Conservation (phyloP, 2,797 vertebrate species). For the Anguilla obscura region DNA sequence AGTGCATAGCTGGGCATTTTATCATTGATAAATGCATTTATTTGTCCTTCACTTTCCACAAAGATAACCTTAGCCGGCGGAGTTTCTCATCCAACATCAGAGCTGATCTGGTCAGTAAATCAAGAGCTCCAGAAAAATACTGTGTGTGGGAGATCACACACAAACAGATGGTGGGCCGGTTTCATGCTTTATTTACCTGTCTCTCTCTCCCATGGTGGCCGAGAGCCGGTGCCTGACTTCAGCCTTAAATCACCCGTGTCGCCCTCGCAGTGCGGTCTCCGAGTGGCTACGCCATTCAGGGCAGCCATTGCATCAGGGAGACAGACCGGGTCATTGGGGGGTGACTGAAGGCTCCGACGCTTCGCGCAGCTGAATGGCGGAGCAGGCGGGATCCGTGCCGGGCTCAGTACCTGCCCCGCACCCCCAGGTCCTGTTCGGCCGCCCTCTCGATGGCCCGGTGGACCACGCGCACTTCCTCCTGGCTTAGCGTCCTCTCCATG, state of each 20-base stretch:
- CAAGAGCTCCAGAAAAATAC: background rate
- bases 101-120: slow-evolving; percentile 3
- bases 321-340: background rate
- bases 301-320: background rate
- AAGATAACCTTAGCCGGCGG: slow-evolving; percentile 1
- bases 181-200: slow-evolving; percentile 20
- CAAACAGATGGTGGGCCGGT: background rate
- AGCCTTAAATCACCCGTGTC: slow-evolving; percentile 48
- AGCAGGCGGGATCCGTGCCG: background rate
- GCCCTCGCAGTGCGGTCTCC: slow-evolving; percentile 14
- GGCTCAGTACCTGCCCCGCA: slow-evolving; percentile 82
- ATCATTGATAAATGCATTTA: slow-evolving; percentile 20
- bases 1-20: background rate
- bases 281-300: background rate
- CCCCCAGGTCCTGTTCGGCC: slow-evolving; percentile 75
- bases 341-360: background rate
- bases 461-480: slow-evolving; percentile 75
- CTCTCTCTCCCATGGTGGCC: slow-evolving; percentile 9
- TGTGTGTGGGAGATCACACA: background rate
- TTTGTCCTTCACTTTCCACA: slow-evolving; percentile 23
- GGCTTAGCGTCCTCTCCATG: slow-evolving; percentile 84
- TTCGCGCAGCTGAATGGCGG: background rate
- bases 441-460: slow-evolving; percentile 76
- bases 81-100: background rate
- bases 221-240: slow-evolving; percentile 36